Evolutionary conservation across 37 sponge, comb jelly and placozoan genomes (phyloP), one percentile per base, ranked within the genome.

Genomic region (Eunapius fragilis): DNA sequence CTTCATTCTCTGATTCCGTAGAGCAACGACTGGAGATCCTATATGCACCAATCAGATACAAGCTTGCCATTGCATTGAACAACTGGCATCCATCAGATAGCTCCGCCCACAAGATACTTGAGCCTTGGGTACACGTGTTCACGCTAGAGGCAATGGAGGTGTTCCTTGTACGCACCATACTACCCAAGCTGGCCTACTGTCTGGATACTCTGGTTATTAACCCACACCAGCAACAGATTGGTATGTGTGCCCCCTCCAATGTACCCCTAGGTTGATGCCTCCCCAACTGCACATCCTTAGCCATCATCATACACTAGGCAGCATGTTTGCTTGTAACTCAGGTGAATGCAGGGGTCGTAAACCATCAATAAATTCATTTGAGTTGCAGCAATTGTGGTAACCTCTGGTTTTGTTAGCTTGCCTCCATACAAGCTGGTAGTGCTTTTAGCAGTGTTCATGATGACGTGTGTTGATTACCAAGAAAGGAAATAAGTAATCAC

Each of bases 51-150:
- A 97, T 99, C 50, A 84, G 99, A 5, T 86, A 93, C 77, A 99
- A 97, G 89, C 85, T 99, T 47, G 96, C 95, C 27, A 82, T 84
- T 74, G 99, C 97, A 25, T 89, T 99, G 72, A 91, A 88, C 31
- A 88, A 90, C 69, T 97, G 97, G 97, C 94, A 97, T 38, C 99
- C 99, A 14, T 97, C 96, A 68, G 99, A 97, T 75, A 84, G 77
- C 2, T 99, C 99, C 23, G 97, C 99, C 24, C 86, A 92, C 83
- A 85, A 85, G 14, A 95, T 97, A 13, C 83, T 99, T 38, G 79
- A 94, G 80, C 99, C 99, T n/a, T 99, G 99, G 99, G 72, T 76
- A 23, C 37, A 84, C 32, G 97, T 93, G 24, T 96, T 97, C 86
- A 84, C 96, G 37, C 82, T 72, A 2, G 93, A 89, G 26, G 84